Evolutionary conservation across 2,113 vertebrate genomes (phyloP).

Genomic region (Cyanistes caeruleus): DNA sequence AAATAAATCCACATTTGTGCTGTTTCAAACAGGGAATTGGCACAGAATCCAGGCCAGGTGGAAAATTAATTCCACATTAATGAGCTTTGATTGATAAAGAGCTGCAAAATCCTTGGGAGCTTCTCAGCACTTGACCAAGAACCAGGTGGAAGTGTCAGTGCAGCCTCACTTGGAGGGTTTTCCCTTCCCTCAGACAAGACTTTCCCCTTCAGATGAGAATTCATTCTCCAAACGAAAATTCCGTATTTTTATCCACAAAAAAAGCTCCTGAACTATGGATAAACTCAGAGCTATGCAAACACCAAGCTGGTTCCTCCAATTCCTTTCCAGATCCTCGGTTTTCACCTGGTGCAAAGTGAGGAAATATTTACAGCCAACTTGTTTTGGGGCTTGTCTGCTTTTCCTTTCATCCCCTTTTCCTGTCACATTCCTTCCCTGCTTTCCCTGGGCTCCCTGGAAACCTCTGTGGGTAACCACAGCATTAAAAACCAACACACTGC

Average conservation of each 20-base stretch:
- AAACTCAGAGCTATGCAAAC: background rate
- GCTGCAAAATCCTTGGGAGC: background rate
- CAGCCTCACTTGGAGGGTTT: background rate
- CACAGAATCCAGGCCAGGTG: background rate
- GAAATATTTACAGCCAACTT: background rate
- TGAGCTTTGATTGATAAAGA: background rate
- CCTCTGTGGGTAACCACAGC: slow-evolving; percentile 31
- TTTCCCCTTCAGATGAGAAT: background rate
- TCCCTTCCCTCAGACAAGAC: background rate
- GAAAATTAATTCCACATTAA: background rate
- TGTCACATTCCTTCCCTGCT: slow-evolving; percentile 1
- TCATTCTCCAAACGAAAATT: background rate
- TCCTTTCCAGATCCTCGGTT: background rate
- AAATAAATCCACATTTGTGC: background rate
- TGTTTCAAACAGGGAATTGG: background rate
- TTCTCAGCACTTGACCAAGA: background rate
- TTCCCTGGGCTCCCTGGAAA: slow-evolving; percentile 28
- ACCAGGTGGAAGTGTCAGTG: background rate
- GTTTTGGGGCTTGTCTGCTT: background rate
- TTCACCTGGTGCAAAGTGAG: background rate
- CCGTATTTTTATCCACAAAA: background rate
- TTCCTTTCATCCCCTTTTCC: background rate
- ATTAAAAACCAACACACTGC: background rate
- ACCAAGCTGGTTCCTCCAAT: background rate
- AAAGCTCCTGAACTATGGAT: background rate